Evolutionary conservation across 2,888 invertebrate species (phyloP).

Genomic region (Ophion ventricosus): DNA sequence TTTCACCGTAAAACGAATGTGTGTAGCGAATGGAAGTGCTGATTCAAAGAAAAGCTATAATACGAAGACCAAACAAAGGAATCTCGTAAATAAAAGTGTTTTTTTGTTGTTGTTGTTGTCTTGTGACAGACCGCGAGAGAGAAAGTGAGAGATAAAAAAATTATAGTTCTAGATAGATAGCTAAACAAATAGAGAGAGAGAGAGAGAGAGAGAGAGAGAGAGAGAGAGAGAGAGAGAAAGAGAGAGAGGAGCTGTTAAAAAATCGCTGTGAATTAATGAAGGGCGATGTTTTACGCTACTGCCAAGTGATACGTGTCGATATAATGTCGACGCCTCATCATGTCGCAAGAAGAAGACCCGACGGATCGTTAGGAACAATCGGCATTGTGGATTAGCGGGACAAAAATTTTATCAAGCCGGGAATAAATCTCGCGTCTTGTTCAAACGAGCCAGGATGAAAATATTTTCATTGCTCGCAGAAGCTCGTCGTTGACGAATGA

Average conservation of each 20-base stretch:
- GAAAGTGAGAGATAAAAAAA: slow-evolving; percentile 35
- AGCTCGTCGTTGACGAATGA: slow-evolving; percentile 2
- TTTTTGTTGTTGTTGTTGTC: too few species aligned
- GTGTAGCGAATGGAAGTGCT: slow-evolving; percentile 19
- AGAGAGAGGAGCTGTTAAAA: slow-evolving; percentile 8
- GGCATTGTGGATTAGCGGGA: slow-evolving; percentile 63
- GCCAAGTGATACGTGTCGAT: slow-evolving; percentile 55
- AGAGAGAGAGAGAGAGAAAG: too few species aligned
- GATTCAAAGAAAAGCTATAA: background rate
- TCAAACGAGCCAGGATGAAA: background rate
- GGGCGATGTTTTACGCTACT: slow-evolving; percentile 55
- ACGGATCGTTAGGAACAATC: slow-evolving; percentile 69
- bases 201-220: too few species aligned
- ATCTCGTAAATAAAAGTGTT: slow-evolving; percentile 8
- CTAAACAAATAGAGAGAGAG: background rate
- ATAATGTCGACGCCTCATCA: slow-evolving; percentile 73
- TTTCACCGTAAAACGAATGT: slow-evolving; percentile 6
- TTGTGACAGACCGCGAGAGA: slow-evolving; percentile 36
- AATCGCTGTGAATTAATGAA: slow-evolving; percentile 17
- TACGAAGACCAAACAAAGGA: background rate
- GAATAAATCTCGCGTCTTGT: too few species aligned
- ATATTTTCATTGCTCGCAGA: background rate
- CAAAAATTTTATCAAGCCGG: too few species aligned
- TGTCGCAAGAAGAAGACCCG: slow-evolving; percentile 71
- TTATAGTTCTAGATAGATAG: slow-evolving; percentile 7